phyloP scores from a whole-genome alignment of 2,797 vertebrate species.

The Graptemys geographica region DNA sequence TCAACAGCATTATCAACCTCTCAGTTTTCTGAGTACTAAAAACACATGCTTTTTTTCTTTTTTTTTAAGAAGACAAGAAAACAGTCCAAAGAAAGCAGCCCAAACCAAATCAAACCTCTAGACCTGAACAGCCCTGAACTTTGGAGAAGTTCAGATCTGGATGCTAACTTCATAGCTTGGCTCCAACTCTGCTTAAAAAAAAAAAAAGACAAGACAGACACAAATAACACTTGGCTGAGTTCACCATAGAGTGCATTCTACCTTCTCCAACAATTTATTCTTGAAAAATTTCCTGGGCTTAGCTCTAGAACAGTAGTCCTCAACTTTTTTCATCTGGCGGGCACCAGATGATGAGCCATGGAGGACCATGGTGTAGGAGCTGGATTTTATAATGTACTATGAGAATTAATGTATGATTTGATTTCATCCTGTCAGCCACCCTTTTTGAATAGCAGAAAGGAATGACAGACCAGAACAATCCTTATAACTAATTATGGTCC shows the following conservation, averaged over 20 bases:
- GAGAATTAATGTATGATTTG: too few species aligned
- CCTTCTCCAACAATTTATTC: conserved; percentile 31
- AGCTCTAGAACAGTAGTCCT: conserved; percentile 52
- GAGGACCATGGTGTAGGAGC: too few species aligned
- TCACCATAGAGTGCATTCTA: conserved; percentile 44
- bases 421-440: too few species aligned
- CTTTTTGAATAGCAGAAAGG: too few species aligned
- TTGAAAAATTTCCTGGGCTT: conserved; percentile 46
- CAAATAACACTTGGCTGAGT: conserved; percentile 16
- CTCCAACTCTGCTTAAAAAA: not conserved
- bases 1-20: not conserved
- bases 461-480: too few species aligned
- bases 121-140: not conserved
- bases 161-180: not conserved
- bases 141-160: not conserved
- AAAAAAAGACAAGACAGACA: conserved; percentile 24
- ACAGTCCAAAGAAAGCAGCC: not conserved
- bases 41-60: not conserved
- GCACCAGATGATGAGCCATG: too few species aligned
- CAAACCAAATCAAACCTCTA: not conserved
- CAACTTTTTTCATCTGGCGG: too few species aligned
- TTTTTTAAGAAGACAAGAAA: not conserved
- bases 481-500: too few species aligned
- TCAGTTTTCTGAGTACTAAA: not conserved
- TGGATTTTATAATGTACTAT: too few species aligned